These are phyloP conservation scores for Trichechus manatus DNA, from an alignment of 2,113 vertebrate species.

Conservation along the genomic window DNA sequence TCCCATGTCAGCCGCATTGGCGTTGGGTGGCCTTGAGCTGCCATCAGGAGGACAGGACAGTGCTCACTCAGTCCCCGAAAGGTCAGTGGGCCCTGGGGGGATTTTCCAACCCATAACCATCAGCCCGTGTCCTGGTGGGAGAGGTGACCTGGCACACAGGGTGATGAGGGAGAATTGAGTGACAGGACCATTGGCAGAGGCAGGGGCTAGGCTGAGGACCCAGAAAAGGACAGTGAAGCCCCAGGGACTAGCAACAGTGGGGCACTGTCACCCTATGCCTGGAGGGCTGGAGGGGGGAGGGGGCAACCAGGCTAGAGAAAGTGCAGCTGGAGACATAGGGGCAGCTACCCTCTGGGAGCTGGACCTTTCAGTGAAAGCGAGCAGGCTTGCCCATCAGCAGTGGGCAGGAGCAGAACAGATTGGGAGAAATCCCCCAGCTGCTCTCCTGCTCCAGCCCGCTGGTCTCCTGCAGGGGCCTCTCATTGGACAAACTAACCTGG, in stretches of 20 bases:
- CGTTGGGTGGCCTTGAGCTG: not conserved
- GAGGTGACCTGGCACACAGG: accelerated
- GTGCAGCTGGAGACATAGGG: not conserved
- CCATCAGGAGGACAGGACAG: not conserved
- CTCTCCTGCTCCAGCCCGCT: not conserved
- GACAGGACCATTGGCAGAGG: not conserved
- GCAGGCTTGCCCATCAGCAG: not conserved
- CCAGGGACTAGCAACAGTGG: not conserved
- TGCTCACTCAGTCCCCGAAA: too few relatives aligned
- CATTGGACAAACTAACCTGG: not conserved
- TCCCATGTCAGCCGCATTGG: not conserved
- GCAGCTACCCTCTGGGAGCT: not conserved
- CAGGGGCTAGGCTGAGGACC: accelerated
- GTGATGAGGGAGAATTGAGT: accelerated
- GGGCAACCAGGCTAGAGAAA: not conserved
- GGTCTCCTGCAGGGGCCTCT: not conserved
- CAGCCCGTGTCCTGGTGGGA: not conserved
- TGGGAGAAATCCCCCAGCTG: not conserved
- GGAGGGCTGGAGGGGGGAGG: accelerated
- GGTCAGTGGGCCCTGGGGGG: accelerated
- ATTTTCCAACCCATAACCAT: too few relatives aligned
- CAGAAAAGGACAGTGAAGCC: not conserved
- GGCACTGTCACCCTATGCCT: not conserved
- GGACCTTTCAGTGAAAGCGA: not conserved
- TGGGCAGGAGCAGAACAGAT: not conserved